These are phyloP conservation scores for Gobius niger DNA, from an alignment of 2,113 vertebrate genomes.

Conservation along the genomic window DNA sequence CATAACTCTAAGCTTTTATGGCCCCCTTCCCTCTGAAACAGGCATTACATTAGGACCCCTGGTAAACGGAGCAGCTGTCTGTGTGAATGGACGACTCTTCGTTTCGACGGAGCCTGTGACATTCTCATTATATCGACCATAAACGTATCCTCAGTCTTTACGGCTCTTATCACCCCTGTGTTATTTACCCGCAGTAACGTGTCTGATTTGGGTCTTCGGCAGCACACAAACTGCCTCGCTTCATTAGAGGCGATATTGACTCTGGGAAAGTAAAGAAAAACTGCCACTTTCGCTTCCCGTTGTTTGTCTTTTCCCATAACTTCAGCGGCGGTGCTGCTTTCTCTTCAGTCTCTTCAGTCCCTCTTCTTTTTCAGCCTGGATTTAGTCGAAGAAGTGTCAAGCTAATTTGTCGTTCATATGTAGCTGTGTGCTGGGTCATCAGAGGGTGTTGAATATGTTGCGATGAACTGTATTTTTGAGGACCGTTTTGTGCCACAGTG, in stretches of 20 bases:
- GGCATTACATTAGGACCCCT: background rate
- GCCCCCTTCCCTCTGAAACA: background rate
- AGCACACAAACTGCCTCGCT: slow-evolving; percentile 3
- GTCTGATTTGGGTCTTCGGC: slow-evolving; percentile 18
- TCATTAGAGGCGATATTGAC: slow-evolving; percentile 25
- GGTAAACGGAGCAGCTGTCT: slow-evolving; percentile 5
- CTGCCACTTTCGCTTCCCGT: background rate
- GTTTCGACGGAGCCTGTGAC: background rate
- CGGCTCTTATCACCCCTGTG: slow-evolving; percentile 12
- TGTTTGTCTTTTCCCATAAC: background rate
- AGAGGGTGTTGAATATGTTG: too few species aligned
- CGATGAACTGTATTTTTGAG: too few species aligned
- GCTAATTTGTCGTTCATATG: too few species aligned
- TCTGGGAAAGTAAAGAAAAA: background rate
- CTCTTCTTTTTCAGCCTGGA: too few species aligned
- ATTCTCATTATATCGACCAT: slow-evolving; percentile 11
- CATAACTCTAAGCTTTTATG: background rate
- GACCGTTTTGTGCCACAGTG: too few species aligned
- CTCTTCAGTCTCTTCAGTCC: too few species aligned
- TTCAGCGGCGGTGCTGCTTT: too few species aligned
- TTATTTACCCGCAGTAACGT: background rate
- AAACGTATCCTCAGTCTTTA: background rate
- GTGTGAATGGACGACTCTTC: background rate
- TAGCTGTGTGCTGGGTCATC: too few species aligned
- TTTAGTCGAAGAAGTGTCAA: too few species aligned